Evolutionary conservation across 37 sponge, comb jelly and placozoan species (phyloP).

Genomic region (Lycopodina hypogea): DNA sequence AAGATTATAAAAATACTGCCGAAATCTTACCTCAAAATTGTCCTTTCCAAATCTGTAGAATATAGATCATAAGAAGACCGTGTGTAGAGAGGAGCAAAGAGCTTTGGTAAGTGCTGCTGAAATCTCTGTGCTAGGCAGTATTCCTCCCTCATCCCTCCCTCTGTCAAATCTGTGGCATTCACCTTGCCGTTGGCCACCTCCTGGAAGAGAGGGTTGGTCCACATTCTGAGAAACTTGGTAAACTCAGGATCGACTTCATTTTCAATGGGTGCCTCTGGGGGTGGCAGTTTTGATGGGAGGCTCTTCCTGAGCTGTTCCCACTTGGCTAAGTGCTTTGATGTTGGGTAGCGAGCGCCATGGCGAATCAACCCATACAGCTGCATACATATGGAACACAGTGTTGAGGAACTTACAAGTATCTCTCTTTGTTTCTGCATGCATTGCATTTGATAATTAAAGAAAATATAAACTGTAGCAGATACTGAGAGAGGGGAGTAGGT

Average conservation of each 20-base stretch:
- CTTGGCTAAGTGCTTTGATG: neutral
- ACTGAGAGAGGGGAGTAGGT: too few species aligned
- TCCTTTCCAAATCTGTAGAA: neutral
- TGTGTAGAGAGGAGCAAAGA: neutral
- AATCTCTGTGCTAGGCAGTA: constrained; percentile 23
- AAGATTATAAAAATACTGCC: neutral
- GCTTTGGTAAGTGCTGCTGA: neutral
- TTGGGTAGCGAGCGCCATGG: neutral
- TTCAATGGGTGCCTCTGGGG: too few species aligned
- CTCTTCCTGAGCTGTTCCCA: neutral
- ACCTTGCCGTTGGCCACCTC: neutral
- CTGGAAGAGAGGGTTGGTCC: neutral
- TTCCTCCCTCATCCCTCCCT: constrained; percentile 7
- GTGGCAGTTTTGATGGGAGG: neutral
- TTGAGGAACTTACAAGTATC: too few species aligned
- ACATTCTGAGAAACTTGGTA: neutral
- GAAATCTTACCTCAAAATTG: neutral
- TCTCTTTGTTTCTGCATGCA: too few species aligned
- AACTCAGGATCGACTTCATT: too few species aligned
- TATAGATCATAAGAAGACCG: neutral
- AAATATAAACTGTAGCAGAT: too few species aligned
- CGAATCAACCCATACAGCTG: constrained; percentile 8
- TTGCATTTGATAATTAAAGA: too few species aligned
- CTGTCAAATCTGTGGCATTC: neutral
- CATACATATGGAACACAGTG: too few species aligned